Base-by-base conservation (phyloP, 2,888 invertebrate species). In the Drosophila falleni region DNA sequence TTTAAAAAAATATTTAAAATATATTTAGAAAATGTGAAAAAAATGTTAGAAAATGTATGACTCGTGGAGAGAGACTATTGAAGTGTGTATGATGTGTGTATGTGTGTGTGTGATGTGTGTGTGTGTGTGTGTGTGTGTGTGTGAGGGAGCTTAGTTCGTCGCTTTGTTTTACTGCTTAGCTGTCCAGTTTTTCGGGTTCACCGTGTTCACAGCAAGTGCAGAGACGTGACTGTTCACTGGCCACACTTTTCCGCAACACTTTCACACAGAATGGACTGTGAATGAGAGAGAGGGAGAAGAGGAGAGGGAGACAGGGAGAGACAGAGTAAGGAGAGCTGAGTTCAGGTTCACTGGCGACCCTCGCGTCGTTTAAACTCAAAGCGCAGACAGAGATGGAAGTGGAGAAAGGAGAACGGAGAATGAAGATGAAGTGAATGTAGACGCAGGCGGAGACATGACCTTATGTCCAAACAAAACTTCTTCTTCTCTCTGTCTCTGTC, bases 121-220 rank as follows among this genome's bases (percentile, higher is more conserved):
- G n/a, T n/a, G n/a, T n/a, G n/a, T n/a, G 29, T 15, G 44, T 68
- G 55, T 58, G 59, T 58, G 49, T 65, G 63, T 66, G 82, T 62
- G 66, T 39, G 46, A 35, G 56, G 70, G 66, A 81, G 83, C 82
- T 85, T 80, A 75, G 86, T 59, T 74, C 68, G 70, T 54, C 62
- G 83, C 80, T 83, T 83, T 83, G 86, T 83, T 86, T 86, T 74
- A 83, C 76, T 80, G 83, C 86, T 82, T 82, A 70, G 86, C 67
- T 68, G 80, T 80, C 78, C 82, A 65, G 74, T 81, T 71, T 71
- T 74, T 59, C 56, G 64, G 67, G 58, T 58, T 65, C n/a, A n/a
- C 50, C 62, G 59, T 71, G 63, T 54, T 70, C 60, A 60, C 67
- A 54, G 69, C 63, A 64, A 74, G 73, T 66, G 68, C 47, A 60